A percentile compares a stretch with the other conserved stretches of the same genome.
Evolutionary conservation across 2,888 invertebrate species (phyloP).

Genomic region (Neoascia interrupta): DNA sequence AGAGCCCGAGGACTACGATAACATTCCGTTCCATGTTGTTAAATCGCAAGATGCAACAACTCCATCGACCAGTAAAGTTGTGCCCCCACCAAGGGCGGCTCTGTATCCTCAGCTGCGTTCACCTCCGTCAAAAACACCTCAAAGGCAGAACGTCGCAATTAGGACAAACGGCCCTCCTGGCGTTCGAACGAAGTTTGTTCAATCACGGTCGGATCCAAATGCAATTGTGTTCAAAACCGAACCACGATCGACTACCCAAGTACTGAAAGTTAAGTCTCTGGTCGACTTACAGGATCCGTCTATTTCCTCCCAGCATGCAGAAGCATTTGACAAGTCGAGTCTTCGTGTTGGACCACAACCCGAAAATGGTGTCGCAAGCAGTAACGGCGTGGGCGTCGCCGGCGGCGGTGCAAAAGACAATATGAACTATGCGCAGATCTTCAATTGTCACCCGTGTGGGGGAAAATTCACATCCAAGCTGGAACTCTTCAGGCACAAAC

Average conservation of each 20-base stretch:
- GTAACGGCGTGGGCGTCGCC: slow-evolving; percentile 21
- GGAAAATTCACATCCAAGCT: slow-evolving; percentile 70
- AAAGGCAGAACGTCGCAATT: background rate
- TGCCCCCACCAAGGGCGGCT: background rate
- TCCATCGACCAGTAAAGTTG: slow-evolving; percentile 28
- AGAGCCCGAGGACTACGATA: slow-evolving; percentile 38
- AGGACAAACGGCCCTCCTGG: slow-evolving; percentile 7
- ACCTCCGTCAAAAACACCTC: slow-evolving; percentile 24
- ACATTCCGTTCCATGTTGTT: slow-evolving; percentile 45
- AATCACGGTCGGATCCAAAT: slow-evolving; percentile 13
- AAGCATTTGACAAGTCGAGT: slow-evolving; percentile 34
- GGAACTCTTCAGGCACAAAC: slow-evolving; percentile 71
- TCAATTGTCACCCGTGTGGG: slow-evolving; percentile 71
- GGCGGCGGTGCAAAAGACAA: slow-evolving; percentile 52
- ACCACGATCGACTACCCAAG: background rate
- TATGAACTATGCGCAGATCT: slow-evolving; percentile 69
- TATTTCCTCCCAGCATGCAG: slow-evolving; percentile 58
- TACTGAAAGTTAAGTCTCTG: slow-evolving; percentile 38
- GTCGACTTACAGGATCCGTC: slow-evolving; percentile 58
- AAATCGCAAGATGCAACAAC: background rate
- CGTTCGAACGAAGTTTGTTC: slow-evolving; percentile 40
- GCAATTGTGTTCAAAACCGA: slow-evolving; percentile 22
- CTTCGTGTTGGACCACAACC: background rate
- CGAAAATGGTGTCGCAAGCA: slow-evolving; percentile 6
- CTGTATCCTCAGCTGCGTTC: background rate